Evolutionary conservation across 2,888 invertebrate genomes (phyloP).

Genomic region (Augochlorella aurata): DNA sequence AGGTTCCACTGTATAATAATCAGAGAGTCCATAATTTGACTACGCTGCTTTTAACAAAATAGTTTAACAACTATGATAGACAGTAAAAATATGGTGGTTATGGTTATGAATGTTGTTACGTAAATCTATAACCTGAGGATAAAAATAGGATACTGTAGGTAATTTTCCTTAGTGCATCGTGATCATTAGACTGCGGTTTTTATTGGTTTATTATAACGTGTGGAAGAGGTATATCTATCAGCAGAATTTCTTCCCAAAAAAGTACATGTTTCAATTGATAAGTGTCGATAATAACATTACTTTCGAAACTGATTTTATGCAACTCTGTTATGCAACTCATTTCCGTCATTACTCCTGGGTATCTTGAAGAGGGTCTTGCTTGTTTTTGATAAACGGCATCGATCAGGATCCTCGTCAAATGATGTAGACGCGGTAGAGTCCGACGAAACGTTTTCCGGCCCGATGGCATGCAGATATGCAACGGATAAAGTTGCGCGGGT

Average conservation of each 20-base stretch:
- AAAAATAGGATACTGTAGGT: not conserved
- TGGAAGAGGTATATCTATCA: not conserved
- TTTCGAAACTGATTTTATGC: not conserved
- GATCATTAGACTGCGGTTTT: not conserved
- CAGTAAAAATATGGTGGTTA: no score
- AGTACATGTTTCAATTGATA: not conserved
- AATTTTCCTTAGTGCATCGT: not conserved
- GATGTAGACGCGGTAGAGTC: not conserved
- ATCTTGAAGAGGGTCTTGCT: not conserved
- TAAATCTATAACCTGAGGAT: no score
- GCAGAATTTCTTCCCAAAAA: no score
- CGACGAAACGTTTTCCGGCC: constrained; percentile 3
- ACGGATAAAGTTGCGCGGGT: constrained; percentile 12
- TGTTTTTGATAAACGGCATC: not conserved
- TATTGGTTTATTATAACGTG: not conserved
- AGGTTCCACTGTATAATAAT: no score
- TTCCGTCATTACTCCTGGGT: constrained; percentile 1
- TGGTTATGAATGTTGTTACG: no score
- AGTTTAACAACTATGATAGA: no score
- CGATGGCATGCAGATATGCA: constrained; percentile 17
- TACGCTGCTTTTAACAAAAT: no score
- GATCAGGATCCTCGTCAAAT: not conserved
- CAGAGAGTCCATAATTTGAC: no score
- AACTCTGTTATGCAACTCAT: constrained; percentile 27
- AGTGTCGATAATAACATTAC: not conserved